Base-by-base conservation (phyloP, 2,113 vertebrate genomes). In the Datnioides undecimradiatus region DNA sequence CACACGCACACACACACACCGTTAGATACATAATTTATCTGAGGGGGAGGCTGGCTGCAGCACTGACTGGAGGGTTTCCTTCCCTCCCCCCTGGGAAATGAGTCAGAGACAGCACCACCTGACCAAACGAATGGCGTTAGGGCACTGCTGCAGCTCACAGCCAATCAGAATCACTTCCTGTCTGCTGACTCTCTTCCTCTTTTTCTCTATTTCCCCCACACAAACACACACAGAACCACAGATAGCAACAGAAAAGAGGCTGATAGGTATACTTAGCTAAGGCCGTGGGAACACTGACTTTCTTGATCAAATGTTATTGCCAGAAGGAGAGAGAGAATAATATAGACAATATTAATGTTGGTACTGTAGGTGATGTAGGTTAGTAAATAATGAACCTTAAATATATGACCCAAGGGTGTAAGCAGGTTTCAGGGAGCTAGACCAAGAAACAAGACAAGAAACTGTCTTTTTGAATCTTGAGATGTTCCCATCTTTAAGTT, bases 41-140 rank as follows among this genome's bases (percentile, higher is more conserved):
- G 41, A 51, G 36, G 60, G 55, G 72, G 79, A 8, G 40, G 31
- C 36, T 38, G 52, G 27, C 59, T 80, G 43, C 73, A 49, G 6
- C 4, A 12, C 34, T 79, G 66, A 80, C 58, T 57, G 52, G 51
- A 81, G 64, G 77, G 72, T 77, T 88, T 86, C 78, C 87, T 84
- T 74, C 65, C 73, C 59, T 72, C 75, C 49, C 64, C 9, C 33
- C 12, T 16, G 3, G 6, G 64, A 63, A 52, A 78, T 87, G 83
- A 91, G 82, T 91, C 89, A 91, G 66, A 87, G 65, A 76, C 71
- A 76, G 33, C 57, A 29, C 57, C 67, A 85, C 31, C 62, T 63
- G 13, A 74, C 70, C 1, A 3, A 51, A 45, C 16, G 21, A 75
- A 81, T 59, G 45, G 64, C 3, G 12, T 38, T 0, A 27, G 8